A percentile compares a stretch with the other conserved stretches of the same genome.
Conservation (phyloP, 2,797 vertebrate species). For the Etheostoma nigrum region DNA sequence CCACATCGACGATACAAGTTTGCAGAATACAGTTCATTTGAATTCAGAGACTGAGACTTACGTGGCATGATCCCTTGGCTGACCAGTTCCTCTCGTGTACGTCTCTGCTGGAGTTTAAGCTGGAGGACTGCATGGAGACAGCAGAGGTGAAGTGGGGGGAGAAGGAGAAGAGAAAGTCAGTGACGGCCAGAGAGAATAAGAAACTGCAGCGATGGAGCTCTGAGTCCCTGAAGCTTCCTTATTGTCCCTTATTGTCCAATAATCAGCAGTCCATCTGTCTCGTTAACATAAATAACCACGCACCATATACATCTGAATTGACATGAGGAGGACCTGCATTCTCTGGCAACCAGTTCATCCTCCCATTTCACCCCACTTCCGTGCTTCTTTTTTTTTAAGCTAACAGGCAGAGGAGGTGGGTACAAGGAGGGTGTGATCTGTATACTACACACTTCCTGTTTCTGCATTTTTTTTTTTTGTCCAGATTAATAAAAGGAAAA, state of each 20-base stretch:
- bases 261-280: constrained; percentile 21
- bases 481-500: constrained; percentile 5
- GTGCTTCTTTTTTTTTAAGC: constrained; percentile 27
- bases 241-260: constrained; percentile 16
- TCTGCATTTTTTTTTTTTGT: constrained; percentile 38
- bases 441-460: constrained; percentile 82
- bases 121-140: constrained; percentile 93
- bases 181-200: constrained; percentile 23
- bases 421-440: constrained; percentile 63
- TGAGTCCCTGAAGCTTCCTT: constrained; percentile 32
- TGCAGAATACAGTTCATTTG: not conserved
- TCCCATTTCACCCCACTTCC: constrained; percentile 50
- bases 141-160: constrained; percentile 52
- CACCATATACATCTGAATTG: constrained; percentile 11
- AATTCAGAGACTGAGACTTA: constrained; percentile 85
- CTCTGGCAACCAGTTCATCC: constrained; percentile 39
- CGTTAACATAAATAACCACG: constrained; percentile 18
- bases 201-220: constrained; percentile 33
- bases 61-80: constrained; percentile 99
- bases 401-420: constrained; percentile 50
- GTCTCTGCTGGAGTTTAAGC: constrained; percentile 98
- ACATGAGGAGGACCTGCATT: constrained; percentile 46
- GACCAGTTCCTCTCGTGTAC: constrained; percentile 97
- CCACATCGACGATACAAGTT: not conserved
- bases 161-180: constrained; percentile 62